Percentiles rank a stretch among this genome's conserved stretches.
Evolutionary conservation across 2,888 invertebrate genomes (phyloP).

Genomic region (Steinernema scapterisci): DNA sequence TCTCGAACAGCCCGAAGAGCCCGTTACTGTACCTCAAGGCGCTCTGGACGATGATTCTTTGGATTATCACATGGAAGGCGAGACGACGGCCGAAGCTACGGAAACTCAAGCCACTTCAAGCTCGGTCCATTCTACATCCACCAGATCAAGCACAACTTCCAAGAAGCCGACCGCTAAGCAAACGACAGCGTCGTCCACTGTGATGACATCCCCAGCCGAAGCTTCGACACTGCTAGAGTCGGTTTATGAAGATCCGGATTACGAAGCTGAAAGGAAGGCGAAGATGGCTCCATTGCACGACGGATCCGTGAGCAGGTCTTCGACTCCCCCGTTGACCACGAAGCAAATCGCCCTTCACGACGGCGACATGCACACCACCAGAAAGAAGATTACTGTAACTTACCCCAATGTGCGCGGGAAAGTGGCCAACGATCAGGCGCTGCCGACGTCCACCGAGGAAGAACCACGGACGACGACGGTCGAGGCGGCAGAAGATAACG

Average conservation of each 20-base stretch:
- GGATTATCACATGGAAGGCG: neutral
- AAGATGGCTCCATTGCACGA: conserved; percentile 3
- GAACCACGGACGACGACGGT: neutral
- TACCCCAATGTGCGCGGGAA: neutral
- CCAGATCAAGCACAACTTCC: neutral
- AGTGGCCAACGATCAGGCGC: conserved; percentile 6
- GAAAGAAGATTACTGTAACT: neutral
- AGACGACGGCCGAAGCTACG: neutral
- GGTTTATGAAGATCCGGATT: conserved; percentile 25
- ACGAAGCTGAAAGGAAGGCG: neutral
- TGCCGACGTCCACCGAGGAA: conserved; percentile 6
- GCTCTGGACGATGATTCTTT: conserved; percentile 12
- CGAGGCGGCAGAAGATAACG: neutral
- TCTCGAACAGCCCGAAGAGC: neutral
- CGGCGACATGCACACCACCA: conserved; percentile 4
- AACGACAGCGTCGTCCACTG: neutral
- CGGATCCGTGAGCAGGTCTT: neutral
- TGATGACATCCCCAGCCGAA: neutral
- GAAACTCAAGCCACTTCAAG: too few relatives aligned
- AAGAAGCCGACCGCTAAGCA: neutral
- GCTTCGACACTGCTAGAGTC: neutral
- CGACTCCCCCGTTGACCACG: neutral
- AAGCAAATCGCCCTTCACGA: conserved; percentile 1
- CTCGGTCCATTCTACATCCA: neutral
- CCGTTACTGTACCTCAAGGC: neutral